Conservation (phyloP, 1,140 invertebrate genomes). For the Tenebrio molitor region DNA sequence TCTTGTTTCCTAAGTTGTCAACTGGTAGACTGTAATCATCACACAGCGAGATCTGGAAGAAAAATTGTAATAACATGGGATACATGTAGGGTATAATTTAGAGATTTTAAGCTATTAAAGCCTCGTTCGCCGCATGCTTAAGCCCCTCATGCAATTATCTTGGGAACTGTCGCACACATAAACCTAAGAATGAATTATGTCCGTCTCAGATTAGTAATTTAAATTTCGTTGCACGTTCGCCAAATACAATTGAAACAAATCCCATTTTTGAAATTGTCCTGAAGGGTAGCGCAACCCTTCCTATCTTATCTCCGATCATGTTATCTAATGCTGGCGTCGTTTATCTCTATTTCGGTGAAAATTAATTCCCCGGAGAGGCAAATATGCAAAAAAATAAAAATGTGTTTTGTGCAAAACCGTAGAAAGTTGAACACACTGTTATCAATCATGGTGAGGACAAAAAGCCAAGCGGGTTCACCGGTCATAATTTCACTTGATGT, state of each 20-base stretch:
- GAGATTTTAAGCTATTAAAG: conserved; percentile 16
- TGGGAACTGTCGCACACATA: conserved; percentile 47
- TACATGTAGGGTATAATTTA: not conserved
- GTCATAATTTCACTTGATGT: conserved; percentile 10
- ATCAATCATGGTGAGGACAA: not conserved
- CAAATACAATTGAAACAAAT: conserved; percentile 5
- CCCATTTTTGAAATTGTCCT: not conserved
- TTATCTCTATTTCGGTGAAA: not conserved
- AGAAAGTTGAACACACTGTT: not conserved
- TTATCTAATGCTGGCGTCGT: not conserved
- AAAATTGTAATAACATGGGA: conserved; percentile 14
- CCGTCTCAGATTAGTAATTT: conserved; percentile 45
- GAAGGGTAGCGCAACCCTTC: not conserved
- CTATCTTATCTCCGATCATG: not conserved
- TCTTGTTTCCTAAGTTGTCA: conserved; percentile 78
- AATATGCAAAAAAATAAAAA: not conserved
- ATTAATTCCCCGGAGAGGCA: not conserved
- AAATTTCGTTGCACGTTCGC: conserved; percentile 35
- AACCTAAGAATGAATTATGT: conserved; percentile 53
- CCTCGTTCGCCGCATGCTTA: not conserved
- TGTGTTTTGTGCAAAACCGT: not conserved
- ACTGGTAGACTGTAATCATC: conserved; percentile 85
- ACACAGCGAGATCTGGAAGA: conserved; percentile 80
- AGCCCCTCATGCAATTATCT: conserved; percentile 42
- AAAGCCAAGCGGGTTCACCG: not conserved